phyloP scores from a whole-genome alignment of 92 coral and sea anemone genomes.

The Galaxea fascicularis region DNA sequence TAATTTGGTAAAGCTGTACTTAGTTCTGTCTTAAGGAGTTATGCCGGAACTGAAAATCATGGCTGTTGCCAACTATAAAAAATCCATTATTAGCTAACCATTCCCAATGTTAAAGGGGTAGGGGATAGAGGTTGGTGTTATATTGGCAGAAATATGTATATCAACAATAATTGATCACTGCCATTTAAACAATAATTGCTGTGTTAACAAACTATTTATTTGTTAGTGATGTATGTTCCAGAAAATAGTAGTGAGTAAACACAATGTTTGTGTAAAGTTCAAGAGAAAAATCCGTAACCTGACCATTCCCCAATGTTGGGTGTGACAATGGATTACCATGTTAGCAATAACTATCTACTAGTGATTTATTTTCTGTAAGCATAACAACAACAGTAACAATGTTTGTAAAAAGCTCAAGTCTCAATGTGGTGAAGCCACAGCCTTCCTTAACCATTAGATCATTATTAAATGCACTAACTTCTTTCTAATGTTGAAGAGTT shows the following conservation, averaged over 20 bases:
- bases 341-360: not conserved
- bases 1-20: not conserved
- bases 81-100: too few species aligned
- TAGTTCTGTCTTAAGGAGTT: not conserved
- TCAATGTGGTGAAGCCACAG: not conserved
- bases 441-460: conserved; percentile 2
- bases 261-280: not conserved
- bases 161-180: too few species aligned
- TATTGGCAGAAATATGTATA: too few species aligned
- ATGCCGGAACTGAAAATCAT: too few species aligned
- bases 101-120: too few species aligned
- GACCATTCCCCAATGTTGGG: not conserved
- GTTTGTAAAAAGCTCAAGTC: conserved; percentile 16
- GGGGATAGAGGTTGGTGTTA: too few species aligned
- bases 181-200: too few species aligned
- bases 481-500: conserved; percentile 4
- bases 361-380: conserved; percentile 1
- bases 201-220: too few species aligned
- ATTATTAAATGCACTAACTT: conserved; percentile 3
- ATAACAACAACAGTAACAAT: not conserved
- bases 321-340: conserved; percentile 7
- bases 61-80: too few species aligned
- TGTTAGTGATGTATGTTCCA: conserved; percentile 2
- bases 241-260: not conserved
- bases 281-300: not conserved